A percentile compares a stretch with the other conserved stretches of the same genome.
Evolutionary conservation across 2,888 invertebrate species (phyloP).

Genomic region (Morpho achilles): DNA sequence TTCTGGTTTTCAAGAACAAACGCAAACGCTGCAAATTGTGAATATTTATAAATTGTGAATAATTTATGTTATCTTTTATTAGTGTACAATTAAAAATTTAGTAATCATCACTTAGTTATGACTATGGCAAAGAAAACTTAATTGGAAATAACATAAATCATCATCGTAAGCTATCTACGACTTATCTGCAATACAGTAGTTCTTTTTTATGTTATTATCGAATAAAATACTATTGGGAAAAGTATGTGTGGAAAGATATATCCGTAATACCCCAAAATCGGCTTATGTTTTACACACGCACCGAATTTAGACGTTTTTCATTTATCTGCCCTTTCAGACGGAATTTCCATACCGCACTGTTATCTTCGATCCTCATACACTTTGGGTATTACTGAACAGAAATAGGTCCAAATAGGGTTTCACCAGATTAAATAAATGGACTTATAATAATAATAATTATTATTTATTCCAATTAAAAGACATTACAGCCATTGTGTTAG

Average conservation of each 20-base stretch:
- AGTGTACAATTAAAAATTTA: too few relatives aligned
- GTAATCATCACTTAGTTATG: too few relatives aligned
- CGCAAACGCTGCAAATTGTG: too few relatives aligned
- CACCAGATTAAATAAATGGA: not conserved
- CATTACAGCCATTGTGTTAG: too few relatives aligned
- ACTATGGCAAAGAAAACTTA: too few relatives aligned
- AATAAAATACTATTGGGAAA: conserved; percentile 4
- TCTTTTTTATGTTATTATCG: not conserved
- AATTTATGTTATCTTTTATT: too few relatives aligned
- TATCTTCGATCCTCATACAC: conserved; percentile 33
- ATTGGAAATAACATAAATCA: too few relatives aligned
- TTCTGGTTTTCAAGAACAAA: too few relatives aligned
- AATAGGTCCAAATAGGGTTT: conserved; percentile 27
- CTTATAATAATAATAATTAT: too few relatives aligned
- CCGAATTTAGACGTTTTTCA: conserved; percentile 23
- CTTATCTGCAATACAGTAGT: not conserved
- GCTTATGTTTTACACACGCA: conserved; percentile 27
- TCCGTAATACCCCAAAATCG: conserved; percentile 21
- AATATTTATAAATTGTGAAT: too few relatives aligned
- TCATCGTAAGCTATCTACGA: too few relatives aligned
- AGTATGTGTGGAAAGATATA: conserved; percentile 18
- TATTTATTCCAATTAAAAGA: too few relatives aligned
- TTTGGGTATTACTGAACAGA: conserved; percentile 20
- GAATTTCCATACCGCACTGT: conserved; percentile 29
- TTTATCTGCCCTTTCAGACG: conserved; percentile 26